Evolutionary conservation across 1,140 invertebrate genomes (phyloP).

Genomic region (Brachionus calyciflorus): DNA sequence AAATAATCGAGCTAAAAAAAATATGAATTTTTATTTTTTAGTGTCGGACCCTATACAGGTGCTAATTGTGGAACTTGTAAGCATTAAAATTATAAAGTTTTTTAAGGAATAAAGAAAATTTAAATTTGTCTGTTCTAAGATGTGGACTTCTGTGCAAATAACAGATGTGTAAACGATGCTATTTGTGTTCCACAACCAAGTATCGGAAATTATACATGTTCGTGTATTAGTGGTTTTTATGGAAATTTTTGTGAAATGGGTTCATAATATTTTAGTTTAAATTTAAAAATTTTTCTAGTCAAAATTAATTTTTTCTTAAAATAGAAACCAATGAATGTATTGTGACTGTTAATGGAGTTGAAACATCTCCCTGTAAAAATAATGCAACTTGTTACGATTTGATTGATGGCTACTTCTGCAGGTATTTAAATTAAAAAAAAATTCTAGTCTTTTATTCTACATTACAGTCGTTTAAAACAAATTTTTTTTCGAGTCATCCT

Average conservation of each 20-base stretch:
- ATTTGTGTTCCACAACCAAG: conserved; percentile 60
- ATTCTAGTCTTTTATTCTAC: too few relatives aligned
- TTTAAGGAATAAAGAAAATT: neutral
- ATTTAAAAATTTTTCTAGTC: neutral
- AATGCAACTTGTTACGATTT: conserved; percentile 40
- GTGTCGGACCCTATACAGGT: conserved; percentile 28
- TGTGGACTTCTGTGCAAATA: conserved; percentile 24
- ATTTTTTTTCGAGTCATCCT: too few relatives aligned
- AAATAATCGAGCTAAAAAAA: neutral
- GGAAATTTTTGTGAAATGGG: conserved; percentile 27
- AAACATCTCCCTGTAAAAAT: conserved; percentile 29
- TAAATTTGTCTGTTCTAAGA: neutral
- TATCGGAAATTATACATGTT: neutral
- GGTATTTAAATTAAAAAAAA: too few relatives aligned
- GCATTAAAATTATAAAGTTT: neutral
- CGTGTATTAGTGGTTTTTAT: conserved; percentile 21
- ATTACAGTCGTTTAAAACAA: too few relatives aligned
- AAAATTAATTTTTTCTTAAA: neutral
- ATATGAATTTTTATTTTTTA: neutral
- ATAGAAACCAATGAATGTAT: conserved; percentile 41
- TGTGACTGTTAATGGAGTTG: neutral
- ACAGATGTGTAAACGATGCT: conserved; percentile 67
- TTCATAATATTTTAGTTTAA: neutral
- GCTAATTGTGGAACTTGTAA: conserved; percentile 37
- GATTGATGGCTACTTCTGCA: conserved; percentile 59